Evolutionary conservation across 2,113 vertebrate genomes (phyloP), one percentile per base, ranked within the genome.

Genomic region (Nycticebus coucang): DNA sequence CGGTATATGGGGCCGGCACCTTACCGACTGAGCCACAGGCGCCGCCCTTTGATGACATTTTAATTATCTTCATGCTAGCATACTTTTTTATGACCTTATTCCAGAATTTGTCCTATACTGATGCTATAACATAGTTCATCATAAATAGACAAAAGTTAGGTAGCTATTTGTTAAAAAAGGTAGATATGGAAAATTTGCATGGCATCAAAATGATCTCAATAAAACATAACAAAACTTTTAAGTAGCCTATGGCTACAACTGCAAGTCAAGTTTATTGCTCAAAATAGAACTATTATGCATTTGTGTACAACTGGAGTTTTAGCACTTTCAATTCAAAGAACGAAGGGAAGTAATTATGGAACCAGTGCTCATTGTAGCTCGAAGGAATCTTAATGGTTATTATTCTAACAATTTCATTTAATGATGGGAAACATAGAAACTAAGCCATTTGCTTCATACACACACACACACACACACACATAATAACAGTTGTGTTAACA

Each of bases 41-140:
- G n/a, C n/a, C n/a, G n/a, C n/a, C n/a, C n/a, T n/a, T n/a, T 83
- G 45, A 2, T 66, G 33, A 28, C 82, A 60, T 87, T 96, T 74
- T 89, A 87, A 95, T 95, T 86, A 1, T 8, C 5, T 86, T 94
- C 5, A 59, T 93, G 55, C 22, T 95, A 62, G 35, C 53, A 12
- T 89, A 59, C 1, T 50, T 68, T 15, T 60, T 0, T 69, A 1
- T 37, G 28, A 2, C 7, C 84, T 95, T 75, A 24, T 75, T 69
- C 50, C 12, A 69, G 18, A 45, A 79, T 77, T 12, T n/a, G 19
- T 6, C 4, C 19, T 37, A 1, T 83, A 78, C 78, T 68, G 41
- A 53, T 19, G 6, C 1, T 3, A 60, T 62, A 83, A 37, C 1
- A n/a, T 12, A 45, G 11, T 60, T 83, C 66, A 6, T n/a, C 60